Percentiles rank a stretch among this genome's conserved stretches.
These are phyloP conservation scores for Macropodus opercularis DNA, from an alignment of 2,797 vertebrate species.

Conservation along the genomic window DNA sequence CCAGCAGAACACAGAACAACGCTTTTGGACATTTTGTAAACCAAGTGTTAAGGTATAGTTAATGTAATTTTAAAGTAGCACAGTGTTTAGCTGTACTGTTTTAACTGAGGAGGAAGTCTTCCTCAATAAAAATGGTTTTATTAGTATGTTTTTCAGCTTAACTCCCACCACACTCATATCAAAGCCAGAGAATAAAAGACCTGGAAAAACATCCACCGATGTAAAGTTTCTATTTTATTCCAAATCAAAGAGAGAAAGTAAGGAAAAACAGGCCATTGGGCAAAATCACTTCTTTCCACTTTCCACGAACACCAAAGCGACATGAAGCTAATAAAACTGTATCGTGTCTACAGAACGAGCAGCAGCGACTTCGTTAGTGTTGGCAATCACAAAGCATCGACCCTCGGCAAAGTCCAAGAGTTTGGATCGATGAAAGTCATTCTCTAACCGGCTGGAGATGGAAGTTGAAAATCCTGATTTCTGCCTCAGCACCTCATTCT, in stretches of 20 bases:
- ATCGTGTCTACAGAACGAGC: conserved; percentile 64
- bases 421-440: conserved; percentile 83
- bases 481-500: conserved; percentile 70
- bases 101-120: background rate
- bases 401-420: conserved; percentile 62
- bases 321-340: conserved; percentile 70
- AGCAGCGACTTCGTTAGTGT: conserved; percentile 74
- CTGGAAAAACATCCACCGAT: conserved; percentile 7
- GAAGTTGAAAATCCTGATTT: conserved; percentile 72
- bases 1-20: no score
- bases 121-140: background rate
- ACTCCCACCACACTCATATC: conserved; percentile 4
- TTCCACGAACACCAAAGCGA: conserved; percentile 55
- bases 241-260: conserved; percentile 24
- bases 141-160: conserved; percentile 12
- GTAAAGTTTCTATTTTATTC: conserved; percentile 31
- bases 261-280: no score
- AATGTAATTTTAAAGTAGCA: no score
- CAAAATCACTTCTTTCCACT: conserved; percentile 39
- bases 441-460: conserved; percentile 65
- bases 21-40: no score
- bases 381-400: conserved; percentile 80
- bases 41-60: no score
- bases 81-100: no score
- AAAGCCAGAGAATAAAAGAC: conserved; percentile 2